These are phyloP conservation scores for Zonotrichia leucophrys DNA, from an alignment of 2,113 vertebrate species.

Conservation along the genomic window DNA sequence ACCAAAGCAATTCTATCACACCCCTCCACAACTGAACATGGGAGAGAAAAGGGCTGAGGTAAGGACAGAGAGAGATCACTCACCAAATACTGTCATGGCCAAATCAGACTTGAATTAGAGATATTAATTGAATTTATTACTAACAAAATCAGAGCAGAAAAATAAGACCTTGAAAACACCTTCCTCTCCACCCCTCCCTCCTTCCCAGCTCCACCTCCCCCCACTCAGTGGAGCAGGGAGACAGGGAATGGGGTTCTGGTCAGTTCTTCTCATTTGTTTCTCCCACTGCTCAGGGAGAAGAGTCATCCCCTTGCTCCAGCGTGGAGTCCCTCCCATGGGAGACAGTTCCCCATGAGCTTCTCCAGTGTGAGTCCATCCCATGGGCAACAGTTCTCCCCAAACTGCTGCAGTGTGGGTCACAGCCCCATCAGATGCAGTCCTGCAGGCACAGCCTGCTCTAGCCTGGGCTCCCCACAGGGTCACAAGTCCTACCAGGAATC, in stretches of 20 bases:
- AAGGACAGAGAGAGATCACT: not conserved
- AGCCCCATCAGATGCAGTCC: not conserved
- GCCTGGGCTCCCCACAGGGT: too few relatives aligned
- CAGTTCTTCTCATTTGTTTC: not conserved
- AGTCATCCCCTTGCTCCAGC: not conserved
- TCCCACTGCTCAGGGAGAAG: not conserved
- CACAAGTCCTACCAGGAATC: not conserved
- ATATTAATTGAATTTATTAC: not conserved
- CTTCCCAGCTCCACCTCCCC: not conserved
- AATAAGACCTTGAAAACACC: not conserved
- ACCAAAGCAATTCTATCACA: not conserved
- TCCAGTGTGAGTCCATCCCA: not conserved
- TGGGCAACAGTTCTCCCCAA: accelerated
- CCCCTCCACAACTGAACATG: not conserved
- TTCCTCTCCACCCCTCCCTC: too few relatives aligned
- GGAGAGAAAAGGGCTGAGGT: not conserved
- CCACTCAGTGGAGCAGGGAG: not conserved
- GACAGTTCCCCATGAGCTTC: not conserved
- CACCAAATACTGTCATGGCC: not conserved
- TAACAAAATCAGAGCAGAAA: not conserved
- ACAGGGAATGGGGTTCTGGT: not conserved
- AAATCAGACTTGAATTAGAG: not conserved
- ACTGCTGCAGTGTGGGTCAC: not conserved
- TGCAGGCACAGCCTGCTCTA: not conserved
- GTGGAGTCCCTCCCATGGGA: accelerated